A percentile compares a stretch with the other conserved stretches of the same genome.
Evolutionary conservation across 2,113 vertebrate species (phyloP).

Genomic region (Diglossa brunneiventris): DNA sequence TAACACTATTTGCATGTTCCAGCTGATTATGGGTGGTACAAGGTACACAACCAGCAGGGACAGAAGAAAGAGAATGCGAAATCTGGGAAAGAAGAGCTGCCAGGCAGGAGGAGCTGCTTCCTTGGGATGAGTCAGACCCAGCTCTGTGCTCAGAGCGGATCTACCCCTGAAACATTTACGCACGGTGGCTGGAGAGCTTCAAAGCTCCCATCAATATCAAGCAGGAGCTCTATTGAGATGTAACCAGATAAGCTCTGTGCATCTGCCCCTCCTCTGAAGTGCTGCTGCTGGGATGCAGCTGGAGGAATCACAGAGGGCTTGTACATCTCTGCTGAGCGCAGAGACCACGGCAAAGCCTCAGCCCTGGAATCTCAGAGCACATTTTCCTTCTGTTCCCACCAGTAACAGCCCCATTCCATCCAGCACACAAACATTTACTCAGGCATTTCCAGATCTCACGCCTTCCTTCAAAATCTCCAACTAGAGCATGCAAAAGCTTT

Average conservation of each 20-base stretch:
- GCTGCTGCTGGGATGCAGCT: not conserved
- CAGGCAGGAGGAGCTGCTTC: not conserved
- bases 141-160: not conserved
- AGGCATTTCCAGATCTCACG: not conserved
- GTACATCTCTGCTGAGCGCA: not conserved
- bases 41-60: not conserved
- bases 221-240: not conserved
- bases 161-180: slow-evolving; percentile 23
- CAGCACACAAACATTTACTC: not conserved
- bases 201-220: not conserved
- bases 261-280: slow-evolving; percentile 10
- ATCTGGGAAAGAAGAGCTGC: not conserved
- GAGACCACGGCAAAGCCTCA: not conserved
- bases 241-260: not conserved
- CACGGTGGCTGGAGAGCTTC: not conserved
- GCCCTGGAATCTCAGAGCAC: not conserved
- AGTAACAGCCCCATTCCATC: not conserved
- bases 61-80: slow-evolving; percentile 4
- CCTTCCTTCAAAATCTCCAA: not conserved
- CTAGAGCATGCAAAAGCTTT: not conserved
- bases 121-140: not conserved
- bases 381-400: slow-evolving; percentile 33
- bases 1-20: not conserved
- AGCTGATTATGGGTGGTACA: not conserved
- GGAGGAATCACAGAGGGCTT: not conserved